These are phyloP conservation scores for Macrostomum lignano DNA, from an alignment of 1,140 invertebrate genomes.

Conservation along the genomic window DNA sequence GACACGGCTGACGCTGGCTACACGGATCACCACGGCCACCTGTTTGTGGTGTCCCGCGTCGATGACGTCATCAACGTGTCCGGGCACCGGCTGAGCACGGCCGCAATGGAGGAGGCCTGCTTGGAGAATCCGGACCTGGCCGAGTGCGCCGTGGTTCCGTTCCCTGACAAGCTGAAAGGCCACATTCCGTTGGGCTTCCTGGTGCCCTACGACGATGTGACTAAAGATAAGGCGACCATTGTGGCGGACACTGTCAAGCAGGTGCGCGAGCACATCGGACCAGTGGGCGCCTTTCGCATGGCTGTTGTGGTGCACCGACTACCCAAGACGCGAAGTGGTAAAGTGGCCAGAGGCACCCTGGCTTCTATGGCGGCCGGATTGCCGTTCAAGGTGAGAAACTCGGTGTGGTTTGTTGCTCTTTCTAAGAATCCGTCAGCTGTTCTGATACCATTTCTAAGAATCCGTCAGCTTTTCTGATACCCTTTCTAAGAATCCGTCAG, in stretches of 20 bases:
- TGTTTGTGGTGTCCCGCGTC: slow-evolving; percentile 61
- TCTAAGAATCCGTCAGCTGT: no score
- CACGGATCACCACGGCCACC: slow-evolving; percentile 47
- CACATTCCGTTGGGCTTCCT: slow-evolving; percentile 1
- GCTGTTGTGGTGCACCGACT: slow-evolving; percentile 44
- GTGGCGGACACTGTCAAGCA: slow-evolving; percentile 23
- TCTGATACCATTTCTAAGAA: no score
- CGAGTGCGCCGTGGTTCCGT: slow-evolving; percentile 4
- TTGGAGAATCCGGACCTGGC: neutral
- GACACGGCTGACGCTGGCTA: slow-evolving; percentile 78
- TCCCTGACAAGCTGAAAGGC: slow-evolving; percentile 38
- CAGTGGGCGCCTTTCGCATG: slow-evolving; percentile 54
- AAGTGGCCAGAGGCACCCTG: slow-evolving; percentile 55
- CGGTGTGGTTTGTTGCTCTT: no score
- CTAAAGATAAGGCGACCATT: slow-evolving; percentile 12
- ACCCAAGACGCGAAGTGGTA: slow-evolving; percentile 46
- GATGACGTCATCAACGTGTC: slow-evolving; percentile 89
- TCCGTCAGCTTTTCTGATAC: no score
- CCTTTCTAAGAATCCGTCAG: no score
- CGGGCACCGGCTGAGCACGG: slow-evolving; percentile 57
- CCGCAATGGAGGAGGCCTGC: slow-evolving; percentile 45
- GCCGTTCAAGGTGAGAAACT: slow-evolving; percentile 37
- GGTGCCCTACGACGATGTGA: slow-evolving; percentile 8
- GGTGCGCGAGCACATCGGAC: slow-evolving; percentile 50
- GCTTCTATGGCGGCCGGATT: slow-evolving; percentile 48